Base-by-base conservation (phyloP, 2,113 vertebrate genomes). In the Cyrtonyx montezumae region DNA sequence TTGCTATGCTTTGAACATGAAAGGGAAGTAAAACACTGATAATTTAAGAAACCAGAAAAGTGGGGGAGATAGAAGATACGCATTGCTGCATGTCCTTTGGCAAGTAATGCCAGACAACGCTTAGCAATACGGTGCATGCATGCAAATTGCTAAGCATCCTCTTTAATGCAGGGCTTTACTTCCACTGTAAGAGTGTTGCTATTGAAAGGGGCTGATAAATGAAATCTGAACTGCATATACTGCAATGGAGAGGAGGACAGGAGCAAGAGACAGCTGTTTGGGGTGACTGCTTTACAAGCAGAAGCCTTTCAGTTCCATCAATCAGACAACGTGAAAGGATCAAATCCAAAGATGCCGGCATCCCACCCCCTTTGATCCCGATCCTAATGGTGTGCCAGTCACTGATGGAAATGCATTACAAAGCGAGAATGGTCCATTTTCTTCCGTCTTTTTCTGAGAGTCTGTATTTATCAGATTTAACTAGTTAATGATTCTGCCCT, bases 1-100 rank as follows among this genome's bases (percentile, higher is more conserved):
- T 96, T 96, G 96, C 84, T 84, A 95, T 93, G 97, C 97, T 97
- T 97, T 97, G 97, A 98, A 97, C 97, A 97, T 97, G 97, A 98
- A 97, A 98, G 95, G 16, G 26, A 94, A 96, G 96, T 95, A 97
- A 97, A 97, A 97, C 96, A 97, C 93, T 96, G 96, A 96, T 97
- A 96, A 97, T 97, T 97, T 97, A 96, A 97, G 97, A 84, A 97
- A 95, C 94, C 66, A 95, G 96, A 90, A 97, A 98, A 96, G 95
- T 97, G 93, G 90, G 93, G 73, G 91, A 96, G 96, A 95, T 91
- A 84, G 71, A 90, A 93, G 96, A 94, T 94, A 80, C 81, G 69
- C 81, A 62, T 74, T 90, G 94, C 95, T 87, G 94, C 84, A 79
- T 94, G 96, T 96, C 97, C 97, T 90, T 91, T 96, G 97, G 97